These are phyloP conservation scores for Strongylocentrotus purpuratus DNA, from an alignment of 35 echinoderm and acorn worm genomes.

Conservation along the genomic window DNA sequence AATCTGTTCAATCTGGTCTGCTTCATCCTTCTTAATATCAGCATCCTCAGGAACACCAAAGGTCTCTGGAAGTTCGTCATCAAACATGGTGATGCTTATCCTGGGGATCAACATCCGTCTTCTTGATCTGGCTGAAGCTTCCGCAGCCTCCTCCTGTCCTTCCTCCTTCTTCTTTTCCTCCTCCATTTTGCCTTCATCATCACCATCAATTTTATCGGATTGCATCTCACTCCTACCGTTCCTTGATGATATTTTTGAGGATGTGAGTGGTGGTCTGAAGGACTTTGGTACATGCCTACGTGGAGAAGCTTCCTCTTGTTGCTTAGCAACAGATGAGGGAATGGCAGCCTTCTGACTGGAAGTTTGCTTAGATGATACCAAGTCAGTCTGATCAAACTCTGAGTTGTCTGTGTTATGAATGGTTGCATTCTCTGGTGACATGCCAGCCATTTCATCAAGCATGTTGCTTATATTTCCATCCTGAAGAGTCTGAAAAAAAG, in stretches of 20 bases:
- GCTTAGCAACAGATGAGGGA: background rate
- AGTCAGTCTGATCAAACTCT: background rate
- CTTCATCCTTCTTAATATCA: background rate
- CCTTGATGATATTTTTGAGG: background rate
- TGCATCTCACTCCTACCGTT: background rate
- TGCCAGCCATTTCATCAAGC: constrained; percentile 15
- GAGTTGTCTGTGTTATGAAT: background rate
- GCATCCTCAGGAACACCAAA: background rate
- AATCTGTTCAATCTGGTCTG: background rate
- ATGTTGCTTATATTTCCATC: background rate
- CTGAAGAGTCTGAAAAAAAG: background rate
- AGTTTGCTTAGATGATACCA: background rate
- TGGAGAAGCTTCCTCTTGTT: background rate
- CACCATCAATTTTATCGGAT: background rate
- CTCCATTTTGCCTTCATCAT: background rate
- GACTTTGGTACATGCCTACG: background rate
- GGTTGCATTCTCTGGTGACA: background rate
- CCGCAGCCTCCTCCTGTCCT: background rate
- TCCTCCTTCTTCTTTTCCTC: background rate
- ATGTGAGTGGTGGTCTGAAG: background rate
- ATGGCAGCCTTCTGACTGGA: background rate
- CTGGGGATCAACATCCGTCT: background rate
- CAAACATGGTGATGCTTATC: constrained; percentile 34
- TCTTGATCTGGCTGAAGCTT: background rate
- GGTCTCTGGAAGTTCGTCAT: background rate